These are phyloP conservation scores for Pygmarrhopalites habei DNA, from an alignment of 1,140 invertebrate genomes.

Conservation along the genomic window DNA sequence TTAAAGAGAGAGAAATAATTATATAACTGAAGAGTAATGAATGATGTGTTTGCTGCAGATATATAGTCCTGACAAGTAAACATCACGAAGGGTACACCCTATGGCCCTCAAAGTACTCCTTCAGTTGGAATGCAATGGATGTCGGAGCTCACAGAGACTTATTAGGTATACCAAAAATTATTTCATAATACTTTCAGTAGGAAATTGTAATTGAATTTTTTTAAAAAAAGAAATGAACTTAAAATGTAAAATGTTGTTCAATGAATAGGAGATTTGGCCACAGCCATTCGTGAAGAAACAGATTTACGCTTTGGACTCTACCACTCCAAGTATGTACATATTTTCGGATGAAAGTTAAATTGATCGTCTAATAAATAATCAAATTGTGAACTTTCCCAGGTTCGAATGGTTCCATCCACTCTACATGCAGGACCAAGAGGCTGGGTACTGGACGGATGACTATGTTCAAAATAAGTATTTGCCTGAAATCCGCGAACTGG, in stretches of 20 bases:
- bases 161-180: conserved; percentile 60
- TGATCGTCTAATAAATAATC: too few relatives aligned
- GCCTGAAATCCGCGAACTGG: conserved; percentile 41
- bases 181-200: too few relatives aligned
- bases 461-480: conserved; percentile 42
- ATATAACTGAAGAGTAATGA: too few relatives aligned
- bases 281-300: conserved; percentile 43
- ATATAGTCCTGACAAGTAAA: conserved; percentile 84
- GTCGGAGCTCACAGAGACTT: conserved; percentile 76
- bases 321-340: conserved; percentile 49
- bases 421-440: conserved; percentile 18
- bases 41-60: too few relatives aligned
- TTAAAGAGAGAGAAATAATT: too few relatives aligned
- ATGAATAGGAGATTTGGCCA: conserved; percentile 49
- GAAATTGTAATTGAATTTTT: too few relatives aligned
- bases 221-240: too few relatives aligned
- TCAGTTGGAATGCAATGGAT: conserved; percentile 67
- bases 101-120: conserved; percentile 79
- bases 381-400: too few relatives aligned
- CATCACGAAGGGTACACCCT: too few relatives aligned
- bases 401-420: conserved; percentile 50
- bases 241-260: too few relatives aligned
- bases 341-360: too few relatives aligned
- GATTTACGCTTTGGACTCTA: conserved; percentile 49
- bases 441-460: conserved; percentile 44